Base-by-base conservation (phyloP, 1,140 invertebrate species). In the Homalodisca vitripennis region DNA sequence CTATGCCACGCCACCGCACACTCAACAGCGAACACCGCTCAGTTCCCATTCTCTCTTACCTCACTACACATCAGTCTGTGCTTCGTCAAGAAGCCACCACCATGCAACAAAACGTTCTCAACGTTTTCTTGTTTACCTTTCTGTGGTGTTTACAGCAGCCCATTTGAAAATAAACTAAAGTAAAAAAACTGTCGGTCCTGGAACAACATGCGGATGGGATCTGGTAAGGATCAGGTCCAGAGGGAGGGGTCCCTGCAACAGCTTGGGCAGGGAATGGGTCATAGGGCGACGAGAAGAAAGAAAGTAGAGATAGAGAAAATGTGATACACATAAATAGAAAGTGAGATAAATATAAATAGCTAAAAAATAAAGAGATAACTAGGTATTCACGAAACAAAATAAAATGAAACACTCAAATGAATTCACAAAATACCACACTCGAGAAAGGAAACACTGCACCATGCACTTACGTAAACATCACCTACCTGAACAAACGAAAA, bases 381-480 rank as follows among this genome's bases (percentile, higher is more conserved):
- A 12, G 48, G 34, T 41, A 41, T 17, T 41, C 6, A 53, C 48
- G 48, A 53, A 22, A 53, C 22, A 13, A 53, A 53, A 53, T 20
- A 53, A 53, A 53, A 53, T 53, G 6, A 53, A 53, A 53, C 34
- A 41, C 34, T 41, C 34, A 41, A 53, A 53, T 53, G 22, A 53
- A 53, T 20, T 53, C 48, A 12, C 48, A 53, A 53, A 53, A 53
- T 53, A 53, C 48, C 48, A 53, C 48, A 53, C 12, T 53, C 48
- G 48, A 53, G 48, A 53, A 53, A 53, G 12, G 22, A 53, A 53
- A 53, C 48, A 53, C 48, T n/a, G 48, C 20, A 14, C 48, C 48
- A 53, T 53, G 48, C 62, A 64, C n/a, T 17, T 32, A 64, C 62
- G 34, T 20, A 62, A 64, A 64, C 62, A 64, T 64, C 62, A 64